Percentiles rank a stretch among this genome's conserved stretches.
Conservation (phyloP, 2,888 invertebrate genomes). For the Drosophila mettleri region DNA sequence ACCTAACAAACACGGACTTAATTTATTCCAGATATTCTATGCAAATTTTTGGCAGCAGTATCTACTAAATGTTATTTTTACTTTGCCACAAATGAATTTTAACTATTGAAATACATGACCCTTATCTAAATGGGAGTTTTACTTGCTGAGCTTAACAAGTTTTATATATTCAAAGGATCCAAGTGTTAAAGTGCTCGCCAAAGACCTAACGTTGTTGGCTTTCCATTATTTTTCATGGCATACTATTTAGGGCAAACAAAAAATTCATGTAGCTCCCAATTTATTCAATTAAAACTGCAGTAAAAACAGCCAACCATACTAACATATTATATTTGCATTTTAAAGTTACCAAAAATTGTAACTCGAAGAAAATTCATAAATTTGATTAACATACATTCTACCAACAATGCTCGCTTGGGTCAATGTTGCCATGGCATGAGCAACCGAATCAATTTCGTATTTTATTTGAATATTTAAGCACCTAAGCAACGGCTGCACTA, state of each 20-base stretch:
- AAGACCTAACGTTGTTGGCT: neutral
- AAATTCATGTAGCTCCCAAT: slow-evolving; percentile 12
- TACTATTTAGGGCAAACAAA: slow-evolving; percentile 5
- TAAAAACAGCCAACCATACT: neutral
- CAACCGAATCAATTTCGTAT: slow-evolving; percentile 9
- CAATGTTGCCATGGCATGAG: neutral
- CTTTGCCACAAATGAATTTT: neutral
- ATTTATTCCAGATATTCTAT: neutral
- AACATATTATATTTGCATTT: neutral
- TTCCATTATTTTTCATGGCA: slow-evolving; percentile 19
- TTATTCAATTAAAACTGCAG: slow-evolving; percentile 35
- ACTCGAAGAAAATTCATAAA: neutral
- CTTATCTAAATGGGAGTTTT: neutral
- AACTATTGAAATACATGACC: slow-evolving; percentile 2
- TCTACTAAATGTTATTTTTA: neutral
- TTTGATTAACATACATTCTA: neutral
- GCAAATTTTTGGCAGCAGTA: neutral
- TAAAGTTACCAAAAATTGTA: neutral
- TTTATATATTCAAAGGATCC: neutral
- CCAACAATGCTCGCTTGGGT: neutral
- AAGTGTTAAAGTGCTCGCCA: neutral
- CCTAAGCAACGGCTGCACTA: slow-evolving; percentile 10
- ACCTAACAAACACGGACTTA: neutral
- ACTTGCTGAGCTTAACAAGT: slow-evolving; percentile 2
- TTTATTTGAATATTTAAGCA: slow-evolving; percentile 10